Percentiles rank a stretch among this genome's conserved stretches.
phyloP scores from a whole-genome alignment of 1,140 invertebrate genomes.

The Choristoneura fumiferana region DNA sequence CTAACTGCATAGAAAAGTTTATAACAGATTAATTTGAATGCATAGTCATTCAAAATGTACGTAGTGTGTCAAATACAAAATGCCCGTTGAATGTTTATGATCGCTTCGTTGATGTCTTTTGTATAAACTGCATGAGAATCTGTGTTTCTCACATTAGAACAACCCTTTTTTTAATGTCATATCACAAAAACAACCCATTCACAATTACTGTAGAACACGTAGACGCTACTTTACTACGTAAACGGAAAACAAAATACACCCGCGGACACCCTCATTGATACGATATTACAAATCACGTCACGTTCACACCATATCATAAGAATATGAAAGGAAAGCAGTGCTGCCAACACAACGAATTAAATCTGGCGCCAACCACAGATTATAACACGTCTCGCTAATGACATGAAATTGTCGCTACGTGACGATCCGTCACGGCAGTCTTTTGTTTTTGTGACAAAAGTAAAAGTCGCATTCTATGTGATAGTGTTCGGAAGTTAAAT shows the following conservation, averaged over 20 bases:
- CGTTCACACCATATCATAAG: constrained; percentile 32
- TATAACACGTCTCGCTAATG: constrained; percentile 67
- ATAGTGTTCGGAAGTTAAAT: constrained; percentile 53
- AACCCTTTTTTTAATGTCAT: neutral
- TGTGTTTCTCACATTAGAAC: no score
- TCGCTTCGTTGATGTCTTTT: no score
- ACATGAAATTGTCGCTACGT: constrained; percentile 66
- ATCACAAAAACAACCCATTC: constrained; percentile 1
- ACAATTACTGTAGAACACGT: neutral
- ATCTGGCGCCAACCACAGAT: constrained; percentile 64
- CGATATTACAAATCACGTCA: constrained; percentile 33
- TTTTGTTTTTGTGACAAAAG: constrained; percentile 48
- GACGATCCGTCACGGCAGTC: constrained; percentile 37
- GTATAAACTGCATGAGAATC: no score
- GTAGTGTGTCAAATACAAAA: no score
- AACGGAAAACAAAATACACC: neutral
- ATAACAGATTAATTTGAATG: no score
- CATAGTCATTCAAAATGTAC: no score
- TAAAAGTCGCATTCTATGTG: constrained; percentile 56
- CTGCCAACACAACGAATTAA: constrained; percentile 45
- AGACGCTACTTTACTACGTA: constrained; percentile 17
- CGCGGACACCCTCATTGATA: neutral
- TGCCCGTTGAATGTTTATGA: no score
- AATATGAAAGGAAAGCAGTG: constrained; percentile 25
- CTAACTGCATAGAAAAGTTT: no score